Conservation (phyloP, 2,888 invertebrate genomes). For the Patella caerulea region DNA sequence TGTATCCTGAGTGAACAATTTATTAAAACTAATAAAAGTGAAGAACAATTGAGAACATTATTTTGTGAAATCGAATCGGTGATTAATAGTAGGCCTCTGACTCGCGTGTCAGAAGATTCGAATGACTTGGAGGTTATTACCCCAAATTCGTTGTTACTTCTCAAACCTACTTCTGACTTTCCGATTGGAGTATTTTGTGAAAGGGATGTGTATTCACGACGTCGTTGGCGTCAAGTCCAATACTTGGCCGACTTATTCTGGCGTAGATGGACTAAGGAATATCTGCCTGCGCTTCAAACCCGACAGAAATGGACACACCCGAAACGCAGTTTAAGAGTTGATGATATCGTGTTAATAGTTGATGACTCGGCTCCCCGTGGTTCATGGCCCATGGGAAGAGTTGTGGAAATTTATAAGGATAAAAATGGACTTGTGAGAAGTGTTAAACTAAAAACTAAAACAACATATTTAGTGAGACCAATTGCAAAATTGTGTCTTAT, state of each 20-base stretch:
- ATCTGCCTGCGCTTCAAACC: constrained; percentile 25
- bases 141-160: too few relatives aligned
- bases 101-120: too few relatives aligned
- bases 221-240: not conserved
- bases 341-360: constrained; percentile 11
- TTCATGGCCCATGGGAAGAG: constrained; percentile 13
- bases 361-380: not conserved
- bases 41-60: too few relatives aligned
- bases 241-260: constrained; percentile 23
- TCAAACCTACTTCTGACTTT: too few relatives aligned
- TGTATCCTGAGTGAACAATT: constrained; percentile 25
- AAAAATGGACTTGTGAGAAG: constrained; percentile 18
- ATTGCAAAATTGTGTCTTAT: constrained; percentile 25
- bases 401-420: constrained; percentile 12
- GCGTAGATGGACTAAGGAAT: constrained; percentile 29
- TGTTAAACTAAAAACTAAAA: constrained; percentile 22
- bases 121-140: too few relatives aligned
- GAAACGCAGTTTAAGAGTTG: not conserved
- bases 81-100: too few relatives aligned
- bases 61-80: too few relatives aligned
- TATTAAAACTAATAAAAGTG: not conserved
- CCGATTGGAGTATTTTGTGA: too few relatives aligned
- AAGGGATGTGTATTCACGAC: too few relatives aligned
- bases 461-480: constrained; percentile 13
- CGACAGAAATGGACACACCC: constrained; percentile 23